Conservation (phyloP, 2,797 vertebrate genomes). For the Galago senegalensis region DNA sequence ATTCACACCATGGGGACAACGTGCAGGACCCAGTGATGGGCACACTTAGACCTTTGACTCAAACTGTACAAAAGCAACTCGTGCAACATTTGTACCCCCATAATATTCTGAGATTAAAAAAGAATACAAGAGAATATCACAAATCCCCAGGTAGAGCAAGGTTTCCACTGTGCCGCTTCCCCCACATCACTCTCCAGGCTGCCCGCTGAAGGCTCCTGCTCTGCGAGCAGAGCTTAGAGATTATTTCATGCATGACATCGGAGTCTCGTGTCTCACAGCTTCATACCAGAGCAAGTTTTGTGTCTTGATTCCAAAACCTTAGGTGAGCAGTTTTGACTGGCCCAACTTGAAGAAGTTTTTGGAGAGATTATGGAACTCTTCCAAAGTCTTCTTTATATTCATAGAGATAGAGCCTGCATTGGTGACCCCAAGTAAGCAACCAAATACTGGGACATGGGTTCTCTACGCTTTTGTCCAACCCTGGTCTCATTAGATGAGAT, state of each 20-base stretch:
- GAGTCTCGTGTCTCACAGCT: background rate
- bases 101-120: background rate
- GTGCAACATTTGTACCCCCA: no score
- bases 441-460: background rate
- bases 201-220: background rate
- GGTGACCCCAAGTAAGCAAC: background rate
- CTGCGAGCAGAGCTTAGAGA: background rate
- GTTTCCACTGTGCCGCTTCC: background rate
- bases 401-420: background rate
- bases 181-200: background rate
- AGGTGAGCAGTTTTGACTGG: background rate
- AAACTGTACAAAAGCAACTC: no score
- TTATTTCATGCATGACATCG: background rate
- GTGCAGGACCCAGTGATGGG: no score
- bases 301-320: conserved; percentile 31
- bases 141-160: background rate
- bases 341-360: background rate
- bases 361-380: background rate
- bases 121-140: background rate
- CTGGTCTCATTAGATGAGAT: background rate
- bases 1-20: no score
- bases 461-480: background rate
- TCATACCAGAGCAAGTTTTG: background rate
- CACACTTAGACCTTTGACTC: no score
- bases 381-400: background rate